phyloP scores from a whole-genome alignment of 2,888 invertebrate species.

The Philopedon plagiatum region DNA sequence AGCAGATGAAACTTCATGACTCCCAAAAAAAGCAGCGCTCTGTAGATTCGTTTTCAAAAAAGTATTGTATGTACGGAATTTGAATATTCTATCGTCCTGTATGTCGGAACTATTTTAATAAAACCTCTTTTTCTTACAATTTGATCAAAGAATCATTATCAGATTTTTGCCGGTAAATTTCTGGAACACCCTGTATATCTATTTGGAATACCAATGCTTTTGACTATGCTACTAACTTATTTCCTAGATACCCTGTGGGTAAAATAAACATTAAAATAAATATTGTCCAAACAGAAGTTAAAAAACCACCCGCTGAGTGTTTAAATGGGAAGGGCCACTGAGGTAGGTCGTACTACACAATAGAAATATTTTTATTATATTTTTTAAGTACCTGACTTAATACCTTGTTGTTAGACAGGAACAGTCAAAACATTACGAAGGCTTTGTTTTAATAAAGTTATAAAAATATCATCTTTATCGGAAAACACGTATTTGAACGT shows the following conservation, averaged over 20 bases:
- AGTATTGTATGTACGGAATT: too few species aligned
- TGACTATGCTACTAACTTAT: not conserved
- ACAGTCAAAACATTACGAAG: slow-evolving; percentile 7
- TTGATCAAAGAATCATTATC: too few species aligned
- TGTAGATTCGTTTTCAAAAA: too few species aligned
- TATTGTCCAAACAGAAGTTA: slow-evolving; percentile 44
- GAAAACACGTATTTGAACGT: not conserved
- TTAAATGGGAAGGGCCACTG: slow-evolving; percentile 36
- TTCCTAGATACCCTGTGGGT: slow-evolving; percentile 10
- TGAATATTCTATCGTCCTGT: too few species aligned
- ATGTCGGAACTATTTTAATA: too few species aligned
- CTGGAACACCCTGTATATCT: too few species aligned
- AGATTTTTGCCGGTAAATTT: too few species aligned
- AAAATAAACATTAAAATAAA: slow-evolving; percentile 40
- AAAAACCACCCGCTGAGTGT: slow-evolving; percentile 39
- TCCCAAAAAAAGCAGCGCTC: too few species aligned
- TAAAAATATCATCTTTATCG: slow-evolving; percentile 22
- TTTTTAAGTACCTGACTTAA: slow-evolving; percentile 5
- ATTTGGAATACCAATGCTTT: too few species aligned
- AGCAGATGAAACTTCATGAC: too few species aligned
- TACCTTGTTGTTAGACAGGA: not conserved
- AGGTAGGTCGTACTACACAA: slow-evolving; percentile 43
- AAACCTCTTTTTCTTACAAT: too few species aligned
- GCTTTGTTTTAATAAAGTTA: slow-evolving; percentile 23
- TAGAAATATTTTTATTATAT: slow-evolving; percentile 45